A percentile compares a stretch with the other conserved stretches of the same genome.
These are phyloP conservation scores for Gymnothorax reevesii DNA, from an alignment of 2,797 vertebrate genomes.

Conservation along the genomic window DNA sequence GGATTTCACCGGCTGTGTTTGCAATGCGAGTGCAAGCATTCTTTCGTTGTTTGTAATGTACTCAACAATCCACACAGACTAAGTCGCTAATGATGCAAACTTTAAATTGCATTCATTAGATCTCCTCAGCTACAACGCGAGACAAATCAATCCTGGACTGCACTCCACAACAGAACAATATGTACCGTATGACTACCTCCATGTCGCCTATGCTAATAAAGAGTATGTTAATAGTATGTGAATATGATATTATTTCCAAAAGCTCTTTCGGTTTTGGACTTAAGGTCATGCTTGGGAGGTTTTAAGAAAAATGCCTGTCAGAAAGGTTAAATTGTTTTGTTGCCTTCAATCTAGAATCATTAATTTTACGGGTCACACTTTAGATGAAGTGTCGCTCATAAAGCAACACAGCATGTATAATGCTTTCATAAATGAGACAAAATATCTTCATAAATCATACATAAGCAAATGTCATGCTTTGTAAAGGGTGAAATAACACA, in stretches of 20 bases:
- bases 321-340: neutral
- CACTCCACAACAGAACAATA: neutral
- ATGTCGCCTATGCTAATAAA: neutral
- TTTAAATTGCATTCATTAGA: neutral
- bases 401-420: too few species aligned
- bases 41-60: neutral
- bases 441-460: too few species aligned
- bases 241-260: neutral
- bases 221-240: neutral
- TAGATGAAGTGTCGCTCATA: too few species aligned
- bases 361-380: neutral
- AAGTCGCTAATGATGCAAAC: neutral
- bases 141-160: neutral
- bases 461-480: too few species aligned
- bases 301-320: neutral
- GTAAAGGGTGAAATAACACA: too few species aligned
- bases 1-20: neutral
- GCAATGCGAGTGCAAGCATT: neutral
- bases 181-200: neutral
- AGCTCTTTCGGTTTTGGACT: neutral
- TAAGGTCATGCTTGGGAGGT: neutral
- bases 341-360: neutral
- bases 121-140: neutral
- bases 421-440: too few species aligned
- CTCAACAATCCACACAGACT: neutral